Evolutionary conservation across 2,113 vertebrate genomes (phyloP), one percentile per base, ranked within the genome.

Genomic region (Motacilla alba): DNA sequence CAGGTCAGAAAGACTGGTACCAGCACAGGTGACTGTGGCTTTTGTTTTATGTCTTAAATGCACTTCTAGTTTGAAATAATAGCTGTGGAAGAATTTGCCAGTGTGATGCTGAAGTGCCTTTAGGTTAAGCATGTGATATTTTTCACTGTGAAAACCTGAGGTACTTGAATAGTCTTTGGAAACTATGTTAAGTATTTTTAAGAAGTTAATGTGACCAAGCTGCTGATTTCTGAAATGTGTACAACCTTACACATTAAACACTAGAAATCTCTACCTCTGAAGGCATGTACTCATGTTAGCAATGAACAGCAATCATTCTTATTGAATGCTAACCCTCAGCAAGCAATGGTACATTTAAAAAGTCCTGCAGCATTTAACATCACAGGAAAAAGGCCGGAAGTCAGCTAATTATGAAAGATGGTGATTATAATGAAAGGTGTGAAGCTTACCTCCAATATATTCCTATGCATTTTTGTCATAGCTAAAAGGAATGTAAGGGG

Each of bases 121-220:
- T 89, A 77, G 85, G 56, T 91, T 85, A 76, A 69, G 31, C 92
- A 76, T 90, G 91, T 93, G 89, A 59, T 89, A 59, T 62, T 93
- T 85, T 89, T 87, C 70, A 77, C 89, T 62, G 28, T 64, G 81
- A 66, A 87, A 89, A 70, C 59, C 43, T 93, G 59, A 87, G 58
- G 67, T 91, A 37, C 91, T 93, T 95, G 67, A 91, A 53, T 62
- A 91, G 84, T 46, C 78, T 91, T 93, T 95, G 82, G 74, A 89
- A 96, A 90, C 44, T 92, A 87, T 91, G 93, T 85, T 82, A 94
- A 87, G 82, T 67, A 87, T 96, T 94, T 95, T 93, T 88, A 74
- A 95, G 91, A 88, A 58, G 67, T 91, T 94, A 93, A 70, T 83
- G 74, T 95, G 87, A 73, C 87, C 91, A 91, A 91, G 87, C 91